Percentiles rank a stretch among this genome's conserved stretches.
These are phyloP conservation scores for Xerus inauris DNA, from an alignment of 2,113 vertebrate genomes.

Conservation along the genomic window DNA sequence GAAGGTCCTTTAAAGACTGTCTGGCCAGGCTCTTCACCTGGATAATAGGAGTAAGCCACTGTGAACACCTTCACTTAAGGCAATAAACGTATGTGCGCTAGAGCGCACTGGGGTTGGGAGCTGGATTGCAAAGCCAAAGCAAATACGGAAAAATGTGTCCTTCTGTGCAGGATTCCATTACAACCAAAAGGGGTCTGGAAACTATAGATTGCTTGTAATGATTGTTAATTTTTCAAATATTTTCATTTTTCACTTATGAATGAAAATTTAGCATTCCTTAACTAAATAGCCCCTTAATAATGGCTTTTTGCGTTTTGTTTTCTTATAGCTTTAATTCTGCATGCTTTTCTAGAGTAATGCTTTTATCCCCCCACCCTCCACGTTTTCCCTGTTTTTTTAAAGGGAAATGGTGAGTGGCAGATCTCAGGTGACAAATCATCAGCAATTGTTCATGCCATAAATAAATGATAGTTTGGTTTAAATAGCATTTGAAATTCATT, in stretches of 20 bases:
- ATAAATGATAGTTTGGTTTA: background rate
- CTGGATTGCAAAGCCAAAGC: conserved; percentile 1
- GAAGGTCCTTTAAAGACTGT: conserved; percentile 85
- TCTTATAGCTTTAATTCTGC: background rate
- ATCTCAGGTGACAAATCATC: background rate
- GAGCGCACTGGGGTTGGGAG: conserved; percentile 76
- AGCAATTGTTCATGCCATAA: background rate
- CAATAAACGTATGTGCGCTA: conserved; percentile 86
- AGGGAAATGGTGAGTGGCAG: background rate
- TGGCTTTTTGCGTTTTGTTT: background rate
- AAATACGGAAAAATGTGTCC: conserved; percentile 13
- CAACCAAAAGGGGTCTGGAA: background rate
- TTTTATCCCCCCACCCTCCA: too few species aligned
- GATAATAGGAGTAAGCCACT: conserved; percentile 85
- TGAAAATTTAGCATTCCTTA: background rate
- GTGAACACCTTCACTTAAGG: conserved; percentile 89
- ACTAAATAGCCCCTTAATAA: background rate
- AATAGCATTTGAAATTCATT: background rate
- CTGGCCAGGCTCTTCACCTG: conserved; percentile 88
- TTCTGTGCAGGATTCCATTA: conserved; percentile 79
- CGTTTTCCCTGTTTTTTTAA: background rate
- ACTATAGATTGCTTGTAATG: too few species aligned
- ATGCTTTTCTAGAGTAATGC: background rate
- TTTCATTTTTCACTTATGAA: background rate
- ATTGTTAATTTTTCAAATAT: background rate